These are phyloP conservation scores for Drosophila serrata DNA, from an alignment of 1,140 invertebrate species.

Conservation along the genomic window DNA sequence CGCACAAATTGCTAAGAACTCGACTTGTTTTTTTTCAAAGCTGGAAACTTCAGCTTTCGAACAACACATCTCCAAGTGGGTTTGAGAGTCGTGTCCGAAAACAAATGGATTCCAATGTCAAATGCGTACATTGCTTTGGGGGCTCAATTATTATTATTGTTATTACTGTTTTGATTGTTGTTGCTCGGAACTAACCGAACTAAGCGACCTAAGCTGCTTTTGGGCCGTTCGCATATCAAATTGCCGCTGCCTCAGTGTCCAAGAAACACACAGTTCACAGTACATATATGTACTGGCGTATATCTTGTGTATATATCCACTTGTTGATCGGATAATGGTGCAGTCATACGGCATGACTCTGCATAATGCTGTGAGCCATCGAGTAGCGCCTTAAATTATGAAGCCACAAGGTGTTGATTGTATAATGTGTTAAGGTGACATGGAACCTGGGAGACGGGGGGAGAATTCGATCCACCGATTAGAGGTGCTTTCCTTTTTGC, in stretches of 20 bases:
- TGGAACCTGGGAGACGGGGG: not conserved
- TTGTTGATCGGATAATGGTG: constrained; percentile 36
- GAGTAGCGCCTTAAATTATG: constrained; percentile 19
- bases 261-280: constrained; percentile 43
- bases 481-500: constrained; percentile 18
- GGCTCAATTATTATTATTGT: constrained; percentile 60
- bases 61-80: constrained; percentile 35
- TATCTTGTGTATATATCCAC: constrained; percentile 5
- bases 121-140: constrained; percentile 62
- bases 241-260: constrained; percentile 9
- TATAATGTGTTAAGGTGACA: constrained; percentile 23
- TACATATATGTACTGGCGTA: constrained; percentile 12
- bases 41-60: constrained; percentile 11
- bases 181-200: constrained; percentile 27
- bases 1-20: constrained; percentile 45
- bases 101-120: constrained; percentile 61
- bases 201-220: constrained; percentile 62
- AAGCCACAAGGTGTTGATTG: constrained; percentile 58
- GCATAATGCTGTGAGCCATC: constrained; percentile 36
- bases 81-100: constrained; percentile 32
- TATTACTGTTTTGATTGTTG: constrained; percentile 35
- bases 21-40: constrained; percentile 37
- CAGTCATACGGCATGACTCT: constrained; percentile 52
- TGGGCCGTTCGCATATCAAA: constrained; percentile 48
- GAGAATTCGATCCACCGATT: constrained; percentile 26